Evolutionary conservation across 2,888 invertebrate species (phyloP), one percentile per base, ranked within the genome.

Genomic region (Aleiodes leptofemur): DNA sequence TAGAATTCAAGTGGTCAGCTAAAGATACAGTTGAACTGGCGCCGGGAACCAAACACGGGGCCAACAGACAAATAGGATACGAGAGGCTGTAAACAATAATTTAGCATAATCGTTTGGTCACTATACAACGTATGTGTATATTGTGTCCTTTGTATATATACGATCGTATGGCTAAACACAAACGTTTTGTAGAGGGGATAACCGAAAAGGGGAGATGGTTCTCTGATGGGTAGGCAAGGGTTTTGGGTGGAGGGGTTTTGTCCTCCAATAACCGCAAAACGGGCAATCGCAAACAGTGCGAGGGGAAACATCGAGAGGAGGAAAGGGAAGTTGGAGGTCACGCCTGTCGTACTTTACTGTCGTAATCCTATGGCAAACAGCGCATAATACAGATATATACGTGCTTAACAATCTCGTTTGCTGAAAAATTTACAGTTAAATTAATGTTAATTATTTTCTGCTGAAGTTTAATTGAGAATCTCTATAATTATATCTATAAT

Each of bases 351-450:
- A 86, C 84, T 85, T 86, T 84, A 86, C 83, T 81, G 80, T 81
- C 84, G 84, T 87, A 86, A 86, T 87, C 84, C 86, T 77, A 80
- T 78, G 74, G 84, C 85, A 86, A 86, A 86, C 86, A 83, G 79
- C 79, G 82, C 82, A 86, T 86, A 86, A 87, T 86, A 84, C 85
- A 86, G 85, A 86, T 84, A 84, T 68, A 68, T 68, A 53, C 82
- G 84, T 80, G 82, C 81, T 34, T 81, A 84, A 85, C 82, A 80
- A 81, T 74, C 80, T 76, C 69, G 5, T 68, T 53, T 64, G 9
- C 31, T 34, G 14, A 8, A 43, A 16, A 38, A 64, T 64, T 48
- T 43, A 48, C 48, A 64, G 6, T 7, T 9, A 16, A 7, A 16
- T 64, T 9, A 14, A 61, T 14, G 31, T 64, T 23, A 23, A 48